These are phyloP conservation scores for Andrena praecox DNA, from an alignment of 2,888 invertebrate genomes.

Conservation along the genomic window DNA sequence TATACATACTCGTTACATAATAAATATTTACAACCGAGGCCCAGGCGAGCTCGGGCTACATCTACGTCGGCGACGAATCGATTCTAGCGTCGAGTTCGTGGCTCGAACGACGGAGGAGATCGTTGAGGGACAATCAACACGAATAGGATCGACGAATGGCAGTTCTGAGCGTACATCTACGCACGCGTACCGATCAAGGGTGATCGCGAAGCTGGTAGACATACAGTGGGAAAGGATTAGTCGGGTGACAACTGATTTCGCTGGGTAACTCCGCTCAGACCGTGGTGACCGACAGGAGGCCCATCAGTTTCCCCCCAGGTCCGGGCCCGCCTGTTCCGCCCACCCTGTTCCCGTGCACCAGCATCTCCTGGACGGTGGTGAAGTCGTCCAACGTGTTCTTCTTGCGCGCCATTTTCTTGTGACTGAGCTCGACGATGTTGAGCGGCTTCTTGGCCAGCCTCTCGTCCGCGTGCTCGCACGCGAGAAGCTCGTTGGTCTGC, in stretches of 20 bases:
- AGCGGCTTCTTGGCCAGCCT: slow-evolving; percentile 84
- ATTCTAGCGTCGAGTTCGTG: neutral
- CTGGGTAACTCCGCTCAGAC: slow-evolving; percentile 81
- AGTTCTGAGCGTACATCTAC: slow-evolving; percentile 8
- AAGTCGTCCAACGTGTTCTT: slow-evolving; percentile 86
- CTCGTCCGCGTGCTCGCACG: slow-evolving; percentile 78
- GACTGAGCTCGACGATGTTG: slow-evolving; percentile 83
- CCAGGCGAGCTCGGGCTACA: slow-evolving; percentile 16
- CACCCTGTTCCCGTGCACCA: slow-evolving; percentile 86
- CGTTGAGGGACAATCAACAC: neutral
- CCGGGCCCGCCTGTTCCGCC: slow-evolving; percentile 80
- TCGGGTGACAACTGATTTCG: neutral
- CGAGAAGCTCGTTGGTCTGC: slow-evolving; percentile 75
- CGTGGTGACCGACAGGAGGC: slow-evolving; percentile 87
- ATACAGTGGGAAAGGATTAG: slow-evolving; percentile 12
- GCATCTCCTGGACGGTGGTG: slow-evolving; percentile 87
- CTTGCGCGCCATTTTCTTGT: slow-evolving; percentile 85
- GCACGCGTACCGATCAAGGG: slow-evolving; percentile 2
- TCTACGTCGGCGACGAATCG: neutral
- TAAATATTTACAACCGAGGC: slow-evolving; percentile 55
- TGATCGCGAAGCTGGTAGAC: slow-evolving; percentile 21
- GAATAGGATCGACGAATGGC: slow-evolving; percentile 13
- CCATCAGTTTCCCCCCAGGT: slow-evolving; percentile 86
- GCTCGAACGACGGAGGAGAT: neutral
- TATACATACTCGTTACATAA: slow-evolving; percentile 43